Percentiles rank a stretch among this genome's conserved stretches.
Evolutionary conservation across 2,888 invertebrate species (phyloP).

Genomic region (Conops quadrifasciatus): DNA sequence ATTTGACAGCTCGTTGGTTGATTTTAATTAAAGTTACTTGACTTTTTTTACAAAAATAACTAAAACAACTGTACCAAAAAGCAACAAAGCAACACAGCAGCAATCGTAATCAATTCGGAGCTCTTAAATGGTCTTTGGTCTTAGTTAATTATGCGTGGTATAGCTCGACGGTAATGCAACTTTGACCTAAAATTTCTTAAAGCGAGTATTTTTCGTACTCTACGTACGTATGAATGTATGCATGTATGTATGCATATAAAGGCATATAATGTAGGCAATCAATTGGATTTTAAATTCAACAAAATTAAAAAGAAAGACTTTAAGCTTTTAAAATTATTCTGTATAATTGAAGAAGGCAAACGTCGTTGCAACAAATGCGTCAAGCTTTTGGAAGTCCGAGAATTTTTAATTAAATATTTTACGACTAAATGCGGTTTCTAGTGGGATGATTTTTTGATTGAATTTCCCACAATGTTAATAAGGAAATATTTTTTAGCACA

Average conservation of each 20-base stretch:
- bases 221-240: neutral
- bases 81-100: neutral
- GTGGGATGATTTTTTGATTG: constrained; percentile 3
- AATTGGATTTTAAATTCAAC: constrained; percentile 18
- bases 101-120: too few species aligned
- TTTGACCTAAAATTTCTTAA: constrained; percentile 8
- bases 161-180: neutral
- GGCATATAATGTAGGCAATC: neutral
- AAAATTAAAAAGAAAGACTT: neutral
- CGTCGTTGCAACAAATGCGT: neutral
- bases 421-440: neutral
- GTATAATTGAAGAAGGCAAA: neutral
- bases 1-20: constrained; percentile 22
- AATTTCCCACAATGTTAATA: constrained; percentile 1
- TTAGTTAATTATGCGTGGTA: constrained; percentile 16
- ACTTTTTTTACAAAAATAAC: too few species aligned
- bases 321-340: neutral
- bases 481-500: neutral
- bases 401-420: neutral
- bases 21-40: constrained; percentile 11
- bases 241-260: neutral
- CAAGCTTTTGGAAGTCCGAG: neutral
- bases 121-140: neutral
- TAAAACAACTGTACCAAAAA: neutral
- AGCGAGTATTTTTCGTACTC: neutral